Percentiles rank a stretch among this genome's conserved stretches.
Conservation (phyloP, 2,113 vertebrate genomes). For the Daboia siamensis region DNA sequence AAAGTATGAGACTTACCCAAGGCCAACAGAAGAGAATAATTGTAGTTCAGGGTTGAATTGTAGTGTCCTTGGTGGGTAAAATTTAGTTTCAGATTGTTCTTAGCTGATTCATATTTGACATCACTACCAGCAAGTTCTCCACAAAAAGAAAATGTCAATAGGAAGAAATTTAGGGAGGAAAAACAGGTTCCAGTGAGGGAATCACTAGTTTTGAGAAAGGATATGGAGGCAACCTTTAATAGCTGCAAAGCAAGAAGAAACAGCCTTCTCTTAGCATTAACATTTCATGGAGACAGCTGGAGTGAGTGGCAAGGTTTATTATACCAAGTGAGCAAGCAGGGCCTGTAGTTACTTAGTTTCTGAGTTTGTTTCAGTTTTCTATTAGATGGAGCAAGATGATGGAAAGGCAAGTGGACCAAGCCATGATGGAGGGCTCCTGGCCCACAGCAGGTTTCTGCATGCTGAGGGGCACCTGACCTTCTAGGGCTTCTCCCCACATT, state of each 20-base stretch:
- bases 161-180: neutral
- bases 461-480: neutral
- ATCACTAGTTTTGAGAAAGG: neutral
- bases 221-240: neutral
- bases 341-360: neutral
- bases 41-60: neutral
- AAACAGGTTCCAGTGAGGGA: neutral
- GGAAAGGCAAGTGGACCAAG: neutral
- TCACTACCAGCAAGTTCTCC: neutral
- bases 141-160: neutral
- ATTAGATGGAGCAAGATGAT: neutral
- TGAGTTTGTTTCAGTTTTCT: neutral
- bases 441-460: neutral
- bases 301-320: neutral
- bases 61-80: neutral
- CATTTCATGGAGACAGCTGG: neutral
- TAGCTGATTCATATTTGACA: neutral
- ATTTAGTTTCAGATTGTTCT: neutral
- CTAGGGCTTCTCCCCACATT: neutral
- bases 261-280: neutral
- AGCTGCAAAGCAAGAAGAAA: neutral
- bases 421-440: neutral
- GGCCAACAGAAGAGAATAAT: neutral
- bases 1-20: neutral
- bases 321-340: neutral